A percentile compares a stretch with the other conserved stretches of the same genome.
These are phyloP conservation scores for Phenganax stokvisi DNA, from an alignment of 92 coral and sea anemone genomes.

Conservation along the genomic window DNA sequence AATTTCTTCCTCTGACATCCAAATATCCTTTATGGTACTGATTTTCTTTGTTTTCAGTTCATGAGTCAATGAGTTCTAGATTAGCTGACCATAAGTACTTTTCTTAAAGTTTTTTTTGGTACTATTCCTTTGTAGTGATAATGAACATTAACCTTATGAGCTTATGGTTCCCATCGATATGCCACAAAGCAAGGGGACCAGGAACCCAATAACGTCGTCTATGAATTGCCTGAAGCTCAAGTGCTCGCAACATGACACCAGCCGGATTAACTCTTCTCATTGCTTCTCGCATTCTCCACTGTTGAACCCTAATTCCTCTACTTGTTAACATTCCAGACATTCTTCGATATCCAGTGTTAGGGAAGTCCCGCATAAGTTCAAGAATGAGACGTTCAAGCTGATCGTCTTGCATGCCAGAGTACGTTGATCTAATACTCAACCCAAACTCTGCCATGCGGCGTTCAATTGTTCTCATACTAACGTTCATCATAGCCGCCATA, in stretches of 20 bases:
- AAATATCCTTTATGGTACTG: too few species aligned
- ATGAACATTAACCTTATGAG: conserved; percentile 37
- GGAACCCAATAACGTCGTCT: conserved; percentile 45
- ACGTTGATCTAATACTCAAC: conserved; percentile 14
- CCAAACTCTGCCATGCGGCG: conserved; percentile 46
- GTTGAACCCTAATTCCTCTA: conserved; percentile 48
- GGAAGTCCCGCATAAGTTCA: conserved; percentile 37
- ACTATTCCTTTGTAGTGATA: too few species aligned
- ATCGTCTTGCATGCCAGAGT: conserved; percentile 25
- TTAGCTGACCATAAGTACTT: too few species aligned
- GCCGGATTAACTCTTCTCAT: conserved; percentile 45
- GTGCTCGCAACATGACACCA: conserved; percentile 42
- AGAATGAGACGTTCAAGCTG: conserved; percentile 36
- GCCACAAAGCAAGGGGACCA: conserved; percentile 51
- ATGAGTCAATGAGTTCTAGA: too few species aligned
- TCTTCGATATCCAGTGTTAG: conserved; percentile 45
- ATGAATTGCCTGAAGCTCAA: conserved; percentile 40
- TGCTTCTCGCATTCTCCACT: conserved; percentile 37
- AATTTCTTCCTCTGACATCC: too few species aligned
- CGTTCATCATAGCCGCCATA: conserved; percentile 38
- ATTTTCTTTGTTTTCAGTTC: too few species aligned
- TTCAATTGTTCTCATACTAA: conserved; percentile 32
- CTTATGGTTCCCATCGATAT: conserved; percentile 52
- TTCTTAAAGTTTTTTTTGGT: too few species aligned
- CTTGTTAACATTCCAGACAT: conserved; percentile 44